These are phyloP conservation scores for Strongylocentrotus purpuratus DNA, from an alignment of 35 echinoderm and acorn worm species.

Conservation along the genomic window DNA sequence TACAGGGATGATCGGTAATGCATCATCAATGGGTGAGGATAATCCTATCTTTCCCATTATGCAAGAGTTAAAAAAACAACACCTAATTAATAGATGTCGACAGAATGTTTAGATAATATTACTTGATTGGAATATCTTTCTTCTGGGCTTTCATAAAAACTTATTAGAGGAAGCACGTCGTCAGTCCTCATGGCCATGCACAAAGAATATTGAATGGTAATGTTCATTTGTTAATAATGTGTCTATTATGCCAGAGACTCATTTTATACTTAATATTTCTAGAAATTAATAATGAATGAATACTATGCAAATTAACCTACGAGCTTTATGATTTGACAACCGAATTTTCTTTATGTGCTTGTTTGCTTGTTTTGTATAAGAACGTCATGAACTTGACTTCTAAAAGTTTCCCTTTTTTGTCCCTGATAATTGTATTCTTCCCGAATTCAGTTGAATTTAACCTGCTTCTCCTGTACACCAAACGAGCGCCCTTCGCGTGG, in stretches of 20 bases:
- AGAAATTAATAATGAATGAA: too few species aligned
- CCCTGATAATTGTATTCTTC: neutral
- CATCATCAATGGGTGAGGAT: neutral
- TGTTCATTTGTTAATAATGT: too few species aligned
- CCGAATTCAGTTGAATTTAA: slow-evolving; percentile 9
- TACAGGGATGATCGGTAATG: neutral
- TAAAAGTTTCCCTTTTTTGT: neutral
- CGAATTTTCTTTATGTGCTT: neutral
- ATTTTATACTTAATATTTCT: too few species aligned
- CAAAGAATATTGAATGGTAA: neutral
- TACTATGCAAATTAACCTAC: too few species aligned
- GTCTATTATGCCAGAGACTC: too few species aligned
- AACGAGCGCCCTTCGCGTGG: slow-evolving; percentile 21
- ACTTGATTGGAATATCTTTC: neutral
- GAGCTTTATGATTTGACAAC: neutral
- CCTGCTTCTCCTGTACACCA: slow-evolving; percentile 24
- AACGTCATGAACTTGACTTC: neutral
- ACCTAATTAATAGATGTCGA: neutral
- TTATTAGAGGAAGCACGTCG: neutral
- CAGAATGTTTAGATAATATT: neutral
- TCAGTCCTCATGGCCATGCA: neutral
- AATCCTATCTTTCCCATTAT: neutral
- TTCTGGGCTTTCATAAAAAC: neutral
- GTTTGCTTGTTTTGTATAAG: neutral
- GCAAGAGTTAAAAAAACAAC: neutral